These are phyloP conservation scores for Acanthosepion lycidas DNA, from an alignment of 2,888 invertebrate species.

Conservation along the genomic window DNA sequence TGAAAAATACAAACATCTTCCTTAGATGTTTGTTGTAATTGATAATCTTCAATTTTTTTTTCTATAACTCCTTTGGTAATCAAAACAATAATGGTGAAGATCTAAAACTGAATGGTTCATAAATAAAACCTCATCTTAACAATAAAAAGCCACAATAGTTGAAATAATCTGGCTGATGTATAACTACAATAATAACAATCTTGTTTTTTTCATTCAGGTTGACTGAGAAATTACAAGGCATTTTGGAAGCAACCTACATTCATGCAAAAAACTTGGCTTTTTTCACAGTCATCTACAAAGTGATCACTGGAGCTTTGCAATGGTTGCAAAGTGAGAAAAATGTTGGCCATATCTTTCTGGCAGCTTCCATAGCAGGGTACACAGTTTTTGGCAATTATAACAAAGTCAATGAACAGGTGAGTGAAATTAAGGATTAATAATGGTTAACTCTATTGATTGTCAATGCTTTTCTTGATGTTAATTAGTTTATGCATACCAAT, in stretches of 20 bases:
- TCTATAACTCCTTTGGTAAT: too few relatives aligned
- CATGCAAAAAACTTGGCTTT: conserved; percentile 76
- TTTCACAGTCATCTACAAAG: conserved; percentile 76
- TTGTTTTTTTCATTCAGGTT: conserved; percentile 64
- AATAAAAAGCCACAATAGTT: too few relatives aligned
- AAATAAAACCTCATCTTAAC: too few relatives aligned
- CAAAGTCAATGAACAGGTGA: conserved; percentile 77
- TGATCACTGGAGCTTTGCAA: conserved; percentile 66
- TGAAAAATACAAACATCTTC: too few relatives aligned
- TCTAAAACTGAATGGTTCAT: too few relatives aligned
- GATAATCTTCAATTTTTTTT: too few relatives aligned
- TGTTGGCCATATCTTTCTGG: conserved; percentile 72
- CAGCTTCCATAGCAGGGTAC: conserved; percentile 76
- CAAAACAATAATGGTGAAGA: too few relatives aligned
- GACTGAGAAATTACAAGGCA: conserved; percentile 71
- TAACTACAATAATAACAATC: neutral
- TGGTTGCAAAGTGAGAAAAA: conserved; percentile 63
- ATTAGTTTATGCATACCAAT: too few relatives aligned
- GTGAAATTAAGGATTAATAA: conserved; percentile 36
- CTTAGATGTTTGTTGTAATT: too few relatives aligned
- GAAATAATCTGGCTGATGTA: too few relatives aligned
- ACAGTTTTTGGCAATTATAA: conserved; percentile 76
- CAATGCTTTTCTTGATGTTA: too few relatives aligned
- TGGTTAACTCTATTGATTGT: too few relatives aligned
- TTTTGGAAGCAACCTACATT: conserved; percentile 75